These are phyloP conservation scores for Eupithecia dodoneata DNA, from an alignment of 2,888 invertebrate species.

Conservation along the genomic window DNA sequence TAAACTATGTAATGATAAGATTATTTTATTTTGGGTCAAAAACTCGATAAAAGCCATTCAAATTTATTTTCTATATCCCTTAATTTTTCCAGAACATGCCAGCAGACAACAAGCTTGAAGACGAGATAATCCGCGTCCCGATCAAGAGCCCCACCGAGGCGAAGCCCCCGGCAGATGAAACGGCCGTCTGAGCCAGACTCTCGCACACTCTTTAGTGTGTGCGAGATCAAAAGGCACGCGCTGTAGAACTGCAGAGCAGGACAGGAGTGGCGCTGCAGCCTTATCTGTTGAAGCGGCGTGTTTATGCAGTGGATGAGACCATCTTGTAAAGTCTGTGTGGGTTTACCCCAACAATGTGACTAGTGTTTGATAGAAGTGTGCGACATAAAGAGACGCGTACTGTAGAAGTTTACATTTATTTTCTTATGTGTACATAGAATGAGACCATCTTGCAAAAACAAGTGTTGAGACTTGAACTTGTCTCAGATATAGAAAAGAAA, in stretches of 20 bases:
- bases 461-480: background rate
- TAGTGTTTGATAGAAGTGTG: conserved; percentile 1
- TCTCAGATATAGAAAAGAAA: too few relatives aligned
- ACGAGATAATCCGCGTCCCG: conserved; percentile 71
- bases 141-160: conserved; percentile 59
- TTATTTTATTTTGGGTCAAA: too few relatives aligned
- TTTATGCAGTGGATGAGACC: conserved; percentile 2
- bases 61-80: background rate
- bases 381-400: background rate
- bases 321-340: conserved; percentile 5
- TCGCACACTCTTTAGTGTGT: conserved; percentile 57
- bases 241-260: background rate
- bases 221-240: conserved; percentile 13
- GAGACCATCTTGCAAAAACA: background rate
- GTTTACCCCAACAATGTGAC: too few relatives aligned
- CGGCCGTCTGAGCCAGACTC: conserved; percentile 71
- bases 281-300: background rate
- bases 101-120: conserved; percentile 72
- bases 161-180: conserved; percentile 68
- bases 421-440: background rate
- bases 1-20: too few relatives aligned
- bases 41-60: too few relatives aligned
- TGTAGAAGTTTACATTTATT: background rate
- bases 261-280: conserved; percentile 1
- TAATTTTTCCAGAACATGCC: conserved; percentile 70